A percentile compares a stretch with the other conserved stretches of the same genome.
Conservation (phyloP, 1,140 invertebrate genomes). For the Tetranychus urticae region DNA sequence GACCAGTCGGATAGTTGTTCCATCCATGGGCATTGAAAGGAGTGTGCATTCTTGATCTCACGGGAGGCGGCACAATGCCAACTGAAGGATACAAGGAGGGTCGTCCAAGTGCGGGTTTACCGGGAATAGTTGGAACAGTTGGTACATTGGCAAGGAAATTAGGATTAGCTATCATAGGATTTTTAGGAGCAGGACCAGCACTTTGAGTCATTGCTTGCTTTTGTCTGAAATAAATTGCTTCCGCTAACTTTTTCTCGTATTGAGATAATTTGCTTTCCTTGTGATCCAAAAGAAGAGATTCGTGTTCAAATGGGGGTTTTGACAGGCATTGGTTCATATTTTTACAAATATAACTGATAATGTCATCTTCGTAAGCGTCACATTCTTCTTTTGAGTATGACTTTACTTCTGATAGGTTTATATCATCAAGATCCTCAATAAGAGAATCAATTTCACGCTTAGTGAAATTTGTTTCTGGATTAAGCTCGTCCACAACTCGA, state of each 20-base stretch:
- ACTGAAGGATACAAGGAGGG: too few species aligned
- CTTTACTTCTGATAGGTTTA: slow-evolving; percentile 32
- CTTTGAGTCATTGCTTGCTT: too few species aligned
- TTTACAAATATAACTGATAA: slow-evolving; percentile 47
- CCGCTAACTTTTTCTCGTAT: slow-evolving; percentile 70
- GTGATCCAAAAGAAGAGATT: slow-evolving; percentile 76
- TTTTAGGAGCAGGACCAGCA: too few species aligned
- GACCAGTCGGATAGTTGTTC: too few species aligned
- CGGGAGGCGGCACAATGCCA: too few species aligned
- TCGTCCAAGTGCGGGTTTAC: too few species aligned
- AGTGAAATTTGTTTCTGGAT: slow-evolving; percentile 81
- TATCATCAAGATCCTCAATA: slow-evolving; percentile 65
- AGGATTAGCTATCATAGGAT: too few species aligned
- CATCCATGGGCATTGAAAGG: too few species aligned
- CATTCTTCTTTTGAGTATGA: slow-evolving; percentile 36
- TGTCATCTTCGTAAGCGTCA: slow-evolving; percentile 49
- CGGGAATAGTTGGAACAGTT: too few species aligned
- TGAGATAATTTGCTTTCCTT: slow-evolving; percentile 87
- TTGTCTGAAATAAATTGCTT: not conserved
- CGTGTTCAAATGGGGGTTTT: slow-evolving; percentile 67
- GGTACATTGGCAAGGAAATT: too few species aligned
- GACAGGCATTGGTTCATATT: slow-evolving; percentile 37
- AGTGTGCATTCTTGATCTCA: too few species aligned
- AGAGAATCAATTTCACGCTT: slow-evolving; percentile 83
- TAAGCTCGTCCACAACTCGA: slow-evolving; percentile 88